Evolutionary conservation across 1,140 invertebrate species (phyloP).

Genomic region (Gonioctena quinquepunctata): DNA sequence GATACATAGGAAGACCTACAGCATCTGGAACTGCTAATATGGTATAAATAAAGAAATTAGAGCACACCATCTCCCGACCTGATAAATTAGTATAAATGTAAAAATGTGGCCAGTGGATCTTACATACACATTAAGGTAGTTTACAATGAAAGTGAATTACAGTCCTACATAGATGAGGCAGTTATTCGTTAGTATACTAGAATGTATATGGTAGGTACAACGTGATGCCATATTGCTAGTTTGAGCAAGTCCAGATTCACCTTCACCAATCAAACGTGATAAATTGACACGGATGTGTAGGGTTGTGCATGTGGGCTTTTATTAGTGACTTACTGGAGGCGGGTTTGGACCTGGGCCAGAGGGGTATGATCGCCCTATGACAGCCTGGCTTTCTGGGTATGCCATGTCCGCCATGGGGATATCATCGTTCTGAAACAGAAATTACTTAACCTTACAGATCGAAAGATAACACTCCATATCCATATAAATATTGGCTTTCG

Average conservation of each 20-base stretch:
- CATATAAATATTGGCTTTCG: no score
- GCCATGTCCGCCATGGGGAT: slow-evolving; percentile 75
- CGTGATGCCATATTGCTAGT: slow-evolving; percentile 35
- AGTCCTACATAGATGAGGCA: slow-evolving; percentile 34
- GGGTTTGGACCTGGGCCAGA: slow-evolving; percentile 55
- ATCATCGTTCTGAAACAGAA: slow-evolving; percentile 68
- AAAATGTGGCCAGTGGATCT: slow-evolving; percentile 9
- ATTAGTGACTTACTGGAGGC: slow-evolving; percentile 63
- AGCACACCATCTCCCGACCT: slow-evolving; percentile 11
- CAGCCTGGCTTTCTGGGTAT: slow-evolving; percentile 64
- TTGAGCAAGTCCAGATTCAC: slow-evolving; percentile 42
- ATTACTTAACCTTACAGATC: no score
- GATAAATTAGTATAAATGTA: slow-evolving; percentile 21
- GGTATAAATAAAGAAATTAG: slow-evolving; percentile 4
- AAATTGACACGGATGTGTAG: slow-evolving; percentile 49
- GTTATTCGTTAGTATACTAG: slow-evolving; percentile 39
- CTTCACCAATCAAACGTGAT: slow-evolving; percentile 36
- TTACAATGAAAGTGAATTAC: slow-evolving; percentile 21
- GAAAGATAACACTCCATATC: no score
- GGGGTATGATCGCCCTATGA: slow-evolving; percentile 63
- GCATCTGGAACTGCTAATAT: slow-evolving; percentile 14
- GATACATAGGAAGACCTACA: slow-evolving; percentile 20
- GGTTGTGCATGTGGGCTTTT: slow-evolving; percentile 31
- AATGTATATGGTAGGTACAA: slow-evolving; percentile 29
- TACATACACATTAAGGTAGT: slow-evolving; percentile 7